A percentile compares a stretch with the other conserved stretches of the same genome.
Evolutionary conservation across 2,888 invertebrate species (phyloP).

Genomic region (Peribatodes rhomboidaria): DNA sequence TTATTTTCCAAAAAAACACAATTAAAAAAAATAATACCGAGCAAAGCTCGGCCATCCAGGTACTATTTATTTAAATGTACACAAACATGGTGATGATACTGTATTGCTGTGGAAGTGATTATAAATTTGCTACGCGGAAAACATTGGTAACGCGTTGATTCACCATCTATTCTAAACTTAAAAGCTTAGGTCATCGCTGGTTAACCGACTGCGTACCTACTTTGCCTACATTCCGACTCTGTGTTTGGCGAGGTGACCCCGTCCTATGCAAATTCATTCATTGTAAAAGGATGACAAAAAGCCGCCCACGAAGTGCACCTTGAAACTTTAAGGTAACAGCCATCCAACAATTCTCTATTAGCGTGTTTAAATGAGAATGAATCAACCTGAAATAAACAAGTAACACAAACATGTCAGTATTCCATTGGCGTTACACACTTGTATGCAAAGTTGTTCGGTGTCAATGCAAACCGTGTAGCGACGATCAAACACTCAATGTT

Average conservation of each 20-base stretch:
- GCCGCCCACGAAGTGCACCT: conserved; percentile 45
- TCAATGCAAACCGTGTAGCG: conserved; percentile 36
- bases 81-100: neutral
- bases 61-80: too few species aligned
- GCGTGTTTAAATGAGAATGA: conserved; percentile 37
- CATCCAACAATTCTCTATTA: conserved; percentile 38
- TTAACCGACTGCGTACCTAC: conserved; percentile 7
- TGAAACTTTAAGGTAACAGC: conserved; percentile 45
- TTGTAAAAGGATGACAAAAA: conserved; percentile 45
- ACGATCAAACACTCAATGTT: conserved; percentile 19
- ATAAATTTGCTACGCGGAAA: conserved; percentile 10
- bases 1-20: too few species aligned
- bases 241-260: conserved; percentile 51
- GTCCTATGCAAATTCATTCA: conserved; percentile 49
- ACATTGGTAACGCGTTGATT: conserved; percentile 27
- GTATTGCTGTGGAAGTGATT: neutral
- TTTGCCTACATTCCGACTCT: conserved; percentile 37
- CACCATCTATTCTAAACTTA: conserved; percentile 28
- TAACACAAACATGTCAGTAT: conserved; percentile 34
- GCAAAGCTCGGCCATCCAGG: too few species aligned
- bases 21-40: too few species aligned
- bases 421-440: conserved; percentile 34
- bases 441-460: conserved; percentile 40
- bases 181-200: conserved; percentile 44
- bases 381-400: conserved; percentile 34